Conservation (phyloP, 1,140 invertebrate species). For the Ceratina japonica region DNA sequence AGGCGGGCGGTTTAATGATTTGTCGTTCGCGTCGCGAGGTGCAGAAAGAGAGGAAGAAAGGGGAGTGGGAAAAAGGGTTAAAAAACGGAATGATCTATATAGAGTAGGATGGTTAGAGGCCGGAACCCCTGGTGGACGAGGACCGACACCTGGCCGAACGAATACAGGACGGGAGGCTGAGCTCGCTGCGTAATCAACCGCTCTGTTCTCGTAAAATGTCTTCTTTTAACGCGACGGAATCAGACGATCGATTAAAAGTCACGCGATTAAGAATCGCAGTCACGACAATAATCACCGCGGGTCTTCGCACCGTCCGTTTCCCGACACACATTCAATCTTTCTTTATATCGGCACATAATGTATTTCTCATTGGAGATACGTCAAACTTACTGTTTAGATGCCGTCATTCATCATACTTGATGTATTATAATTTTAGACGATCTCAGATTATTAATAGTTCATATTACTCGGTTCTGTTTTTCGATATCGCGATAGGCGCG, state of each 20-base stretch:
- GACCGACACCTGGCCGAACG: slow-evolving; percentile 70
- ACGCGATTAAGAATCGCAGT: slow-evolving; percentile 37
- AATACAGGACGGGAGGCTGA: slow-evolving; percentile 7
- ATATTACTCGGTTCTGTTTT: too few relatives aligned
- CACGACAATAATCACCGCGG: not conserved
- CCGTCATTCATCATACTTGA: too few relatives aligned
- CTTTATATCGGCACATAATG: not conserved
- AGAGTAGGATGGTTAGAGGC: slow-evolving; percentile 50
- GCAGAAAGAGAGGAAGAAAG: slow-evolving; percentile 1
- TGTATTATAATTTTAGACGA: too few relatives aligned
- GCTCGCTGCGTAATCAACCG: slow-evolving; percentile 38
- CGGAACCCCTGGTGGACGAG: slow-evolving; percentile 64
- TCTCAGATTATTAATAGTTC: too few relatives aligned
- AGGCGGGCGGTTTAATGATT: not conserved
- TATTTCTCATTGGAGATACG: too few relatives aligned
- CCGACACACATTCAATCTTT: not conserved
- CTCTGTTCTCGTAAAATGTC: slow-evolving; percentile 46
- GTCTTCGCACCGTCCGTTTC: slow-evolving; percentile 20
- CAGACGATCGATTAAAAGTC: slow-evolving; percentile 54
- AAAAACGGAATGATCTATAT: slow-evolving; percentile 50
- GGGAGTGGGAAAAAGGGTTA: not conserved
- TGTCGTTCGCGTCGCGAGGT: not conserved
- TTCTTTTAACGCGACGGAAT: slow-evolving; percentile 42
- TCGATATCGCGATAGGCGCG: too few relatives aligned
- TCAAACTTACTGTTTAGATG: too few relatives aligned